Evolutionary conservation across 2,113 vertebrate species (phyloP).

Genomic region (Trogon surrucura): DNA sequence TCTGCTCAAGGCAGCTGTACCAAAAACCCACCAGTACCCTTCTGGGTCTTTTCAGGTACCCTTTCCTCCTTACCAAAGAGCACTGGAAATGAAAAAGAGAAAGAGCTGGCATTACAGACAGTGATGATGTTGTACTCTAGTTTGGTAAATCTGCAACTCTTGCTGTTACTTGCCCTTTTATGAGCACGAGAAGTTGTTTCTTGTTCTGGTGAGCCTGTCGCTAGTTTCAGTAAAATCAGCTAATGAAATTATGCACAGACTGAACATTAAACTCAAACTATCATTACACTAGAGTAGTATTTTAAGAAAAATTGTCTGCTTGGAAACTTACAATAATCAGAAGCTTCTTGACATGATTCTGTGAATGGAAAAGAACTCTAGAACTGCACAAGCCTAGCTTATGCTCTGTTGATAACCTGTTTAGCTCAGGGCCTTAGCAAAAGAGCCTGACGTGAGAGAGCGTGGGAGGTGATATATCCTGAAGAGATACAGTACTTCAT

Average conservation of each 20-base stretch:
- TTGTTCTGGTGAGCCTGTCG: neutral
- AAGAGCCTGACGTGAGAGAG: neutral
- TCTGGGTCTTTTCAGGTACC: neutral
- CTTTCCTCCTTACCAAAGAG: neutral
- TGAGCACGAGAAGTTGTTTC: neutral
- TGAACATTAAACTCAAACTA: neutral
- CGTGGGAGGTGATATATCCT: neutral
- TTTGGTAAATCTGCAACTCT: neutral
- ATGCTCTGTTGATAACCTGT: neutral
- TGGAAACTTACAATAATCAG: neutral
- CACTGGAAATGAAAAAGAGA: neutral
- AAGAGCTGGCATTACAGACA: neutral
- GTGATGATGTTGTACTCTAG: neutral
- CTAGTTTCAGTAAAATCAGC: neutral
- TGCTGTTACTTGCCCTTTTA: neutral
- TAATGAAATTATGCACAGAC: neutral
- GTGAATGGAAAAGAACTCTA: neutral
- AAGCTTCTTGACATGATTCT: neutral
- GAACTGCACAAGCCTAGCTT: neutral
- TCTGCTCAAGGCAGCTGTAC: neutral
- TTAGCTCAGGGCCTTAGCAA: neutral
- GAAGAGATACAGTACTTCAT: neutral
- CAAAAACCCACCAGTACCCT: neutral
- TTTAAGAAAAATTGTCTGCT: neutral
- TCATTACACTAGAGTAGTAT: neutral